phyloP scores from a whole-genome alignment of 2,797 vertebrate species.

The Zalophus californianus region DNA sequence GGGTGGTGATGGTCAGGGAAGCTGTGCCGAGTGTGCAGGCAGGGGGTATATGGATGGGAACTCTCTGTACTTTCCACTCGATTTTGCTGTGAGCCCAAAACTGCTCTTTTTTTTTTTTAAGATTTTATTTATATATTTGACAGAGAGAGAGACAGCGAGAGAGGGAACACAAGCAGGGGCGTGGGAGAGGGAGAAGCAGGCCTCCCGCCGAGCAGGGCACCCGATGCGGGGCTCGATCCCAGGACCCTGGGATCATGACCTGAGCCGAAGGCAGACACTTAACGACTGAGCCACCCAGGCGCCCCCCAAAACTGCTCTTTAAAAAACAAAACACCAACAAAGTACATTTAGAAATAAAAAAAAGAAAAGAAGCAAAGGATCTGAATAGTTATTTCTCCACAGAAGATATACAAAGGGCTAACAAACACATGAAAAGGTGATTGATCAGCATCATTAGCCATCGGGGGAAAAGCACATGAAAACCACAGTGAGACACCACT shows the following conservation, averaged over 20 bases:
- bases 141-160: no score
- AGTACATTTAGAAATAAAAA: not conserved
- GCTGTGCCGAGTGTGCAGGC: not conserved
- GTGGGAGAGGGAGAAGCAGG: no score
- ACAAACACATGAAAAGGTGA: not conserved
- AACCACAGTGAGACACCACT: not conserved
- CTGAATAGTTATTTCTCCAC: not conserved
- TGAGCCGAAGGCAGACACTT: no score
- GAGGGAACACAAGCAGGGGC: no score
- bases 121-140: no score
- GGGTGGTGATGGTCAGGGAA: not conserved
- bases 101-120: not conserved
- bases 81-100: not conserved
- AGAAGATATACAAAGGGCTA: not conserved
- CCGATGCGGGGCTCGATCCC: no score
- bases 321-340: not conserved
- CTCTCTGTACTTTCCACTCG: not conserved
- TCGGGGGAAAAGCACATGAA: not conserved
- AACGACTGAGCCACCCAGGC: no score
- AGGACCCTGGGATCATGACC: no score
- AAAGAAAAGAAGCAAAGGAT: not conserved
- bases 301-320: not conserved
- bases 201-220: no score
- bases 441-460: not conserved
- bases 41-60: not conserved